phyloP scores from a whole-genome alignment of 1,140 invertebrate species.

The Matsumurasca onukii region DNA sequence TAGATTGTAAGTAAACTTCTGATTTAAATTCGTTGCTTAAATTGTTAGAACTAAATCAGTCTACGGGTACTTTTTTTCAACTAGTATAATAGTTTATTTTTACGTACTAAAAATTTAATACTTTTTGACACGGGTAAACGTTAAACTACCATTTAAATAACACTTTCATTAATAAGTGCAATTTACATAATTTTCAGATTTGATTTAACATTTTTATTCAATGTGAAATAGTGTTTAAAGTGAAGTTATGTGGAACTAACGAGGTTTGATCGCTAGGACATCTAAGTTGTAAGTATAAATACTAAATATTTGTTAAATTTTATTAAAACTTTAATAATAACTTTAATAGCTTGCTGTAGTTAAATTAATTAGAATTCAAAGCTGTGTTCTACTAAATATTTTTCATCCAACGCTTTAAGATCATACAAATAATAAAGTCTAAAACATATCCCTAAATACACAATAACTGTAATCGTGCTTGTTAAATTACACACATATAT shows the following conservation, averaged over 20 bases:
- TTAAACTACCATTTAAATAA: background rate
- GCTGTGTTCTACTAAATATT: too few relatives aligned
- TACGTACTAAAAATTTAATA: background rate
- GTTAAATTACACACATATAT: too few relatives aligned
- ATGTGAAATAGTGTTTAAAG: conserved; percentile 9
- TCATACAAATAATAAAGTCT: too few relatives aligned
- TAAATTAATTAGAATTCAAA: too few relatives aligned
- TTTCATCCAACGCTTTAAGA: too few relatives aligned
- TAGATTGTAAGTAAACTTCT: too few relatives aligned
- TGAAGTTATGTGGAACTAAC: conserved; percentile 18
- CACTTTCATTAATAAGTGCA: background rate
- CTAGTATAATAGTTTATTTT: background rate
- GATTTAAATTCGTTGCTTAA: too few relatives aligned
- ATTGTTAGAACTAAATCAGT: background rate
- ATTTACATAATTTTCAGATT: background rate
- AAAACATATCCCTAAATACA: background rate
- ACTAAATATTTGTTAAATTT: background rate
- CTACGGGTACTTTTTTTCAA: too few relatives aligned
- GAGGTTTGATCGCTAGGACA: background rate
- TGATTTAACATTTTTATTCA: background rate
- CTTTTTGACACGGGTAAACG: background rate
- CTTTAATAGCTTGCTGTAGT: too few relatives aligned
- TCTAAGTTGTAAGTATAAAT: conserved; percentile 13
- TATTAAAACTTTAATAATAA: background rate
- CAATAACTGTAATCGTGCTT: conserved; percentile 4